Evolutionary conservation across 2,888 invertebrate species (phyloP), one percentile per base, ranked within the genome.

Genomic region (Acleris holmiana): DNA sequence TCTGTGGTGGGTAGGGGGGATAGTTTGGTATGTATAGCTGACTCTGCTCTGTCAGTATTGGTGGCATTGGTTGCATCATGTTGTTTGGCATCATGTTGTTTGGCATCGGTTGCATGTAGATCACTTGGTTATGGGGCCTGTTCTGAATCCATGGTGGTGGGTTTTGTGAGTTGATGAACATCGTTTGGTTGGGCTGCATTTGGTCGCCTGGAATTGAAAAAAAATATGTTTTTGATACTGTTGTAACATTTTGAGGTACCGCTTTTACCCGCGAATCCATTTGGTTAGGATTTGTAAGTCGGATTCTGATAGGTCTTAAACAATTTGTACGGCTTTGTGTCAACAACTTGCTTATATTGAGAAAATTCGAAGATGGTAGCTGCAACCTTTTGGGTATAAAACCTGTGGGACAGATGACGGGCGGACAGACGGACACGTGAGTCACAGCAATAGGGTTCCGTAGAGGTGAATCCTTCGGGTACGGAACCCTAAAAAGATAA

Each of bases 141-240:
- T 85, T 88, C 51, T 90, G 88, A 55, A 84, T 83, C 91, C 91
- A 92, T 78, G 91, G 91, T 49, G 91, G 91, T 13, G 87, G 81
- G 51, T 90, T 91, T 69, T 89, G 88, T 2, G 86, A 84, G 67
- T 90, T 91, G 61, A 91, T 82, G 54, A 88, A 79, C 66, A 86
- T 82, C 0, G 85, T 83, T 72, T 90, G 90, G 61, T 86, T 88
- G 61, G 82, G 86, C 63, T 86, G 86, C 21, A 78, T 74, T 70
- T 89, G 88, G 40, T 90, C 88, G 47, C 88, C 90, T 91, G 83
- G 21, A 85, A 53, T 35, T 13, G 13, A 35, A 4, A 35, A n/a
- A 35, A 29, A 35, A 10, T 13, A 35, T 13, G 0, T 29, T 13
- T 35, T 2, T 23, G 23, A 23, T 23, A 44, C 44, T 17, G 44